Percentiles rank a stretch among this genome's conserved stretches.
Conservation (phyloP, 2,113 vertebrate species). For the Cepphus grylle region DNA sequence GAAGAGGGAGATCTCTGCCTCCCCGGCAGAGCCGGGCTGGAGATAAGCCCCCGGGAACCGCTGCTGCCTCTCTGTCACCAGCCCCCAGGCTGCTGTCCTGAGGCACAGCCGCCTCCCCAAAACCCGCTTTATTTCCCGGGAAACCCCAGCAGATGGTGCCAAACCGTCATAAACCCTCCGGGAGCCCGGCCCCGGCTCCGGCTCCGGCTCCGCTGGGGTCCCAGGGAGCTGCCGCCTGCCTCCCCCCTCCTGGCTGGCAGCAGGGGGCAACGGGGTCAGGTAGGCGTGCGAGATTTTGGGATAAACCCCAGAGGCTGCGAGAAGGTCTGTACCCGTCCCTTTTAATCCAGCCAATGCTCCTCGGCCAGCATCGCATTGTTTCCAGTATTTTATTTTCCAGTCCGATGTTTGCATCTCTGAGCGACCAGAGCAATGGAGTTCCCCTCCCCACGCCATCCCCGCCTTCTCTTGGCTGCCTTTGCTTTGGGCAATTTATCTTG, state of each 20-base stretch:
- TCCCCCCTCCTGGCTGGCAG: background rate
- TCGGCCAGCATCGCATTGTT: background rate
- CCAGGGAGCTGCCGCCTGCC: background rate
- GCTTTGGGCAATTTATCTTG: background rate
- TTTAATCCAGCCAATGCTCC: background rate
- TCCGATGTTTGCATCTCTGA: background rate
- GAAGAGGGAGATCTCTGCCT: background rate
- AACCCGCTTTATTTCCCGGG: background rate
- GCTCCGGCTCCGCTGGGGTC: background rate
- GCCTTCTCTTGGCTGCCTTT: background rate
- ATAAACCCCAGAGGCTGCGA: background rate
- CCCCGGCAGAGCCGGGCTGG: background rate
- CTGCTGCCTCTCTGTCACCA: background rate
- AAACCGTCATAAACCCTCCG: slow-evolving; percentile 54
- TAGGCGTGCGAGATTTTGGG: background rate
- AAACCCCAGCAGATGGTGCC: slow-evolving; percentile 66
- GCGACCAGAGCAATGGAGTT: background rate
- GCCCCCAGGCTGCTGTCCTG: background rate
- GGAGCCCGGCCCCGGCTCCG: background rate
- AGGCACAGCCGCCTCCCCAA: background rate
- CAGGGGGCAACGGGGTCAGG: too few relatives aligned
- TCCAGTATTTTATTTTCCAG: background rate
- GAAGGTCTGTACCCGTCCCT: background rate
- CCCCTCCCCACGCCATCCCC: background rate
- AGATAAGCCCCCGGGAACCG: background rate